A percentile compares a stretch with the other conserved stretches of the same genome.
Conservation (phyloP, 2,888 invertebrate genomes). For the Zaprionus bogoriensis region DNA sequence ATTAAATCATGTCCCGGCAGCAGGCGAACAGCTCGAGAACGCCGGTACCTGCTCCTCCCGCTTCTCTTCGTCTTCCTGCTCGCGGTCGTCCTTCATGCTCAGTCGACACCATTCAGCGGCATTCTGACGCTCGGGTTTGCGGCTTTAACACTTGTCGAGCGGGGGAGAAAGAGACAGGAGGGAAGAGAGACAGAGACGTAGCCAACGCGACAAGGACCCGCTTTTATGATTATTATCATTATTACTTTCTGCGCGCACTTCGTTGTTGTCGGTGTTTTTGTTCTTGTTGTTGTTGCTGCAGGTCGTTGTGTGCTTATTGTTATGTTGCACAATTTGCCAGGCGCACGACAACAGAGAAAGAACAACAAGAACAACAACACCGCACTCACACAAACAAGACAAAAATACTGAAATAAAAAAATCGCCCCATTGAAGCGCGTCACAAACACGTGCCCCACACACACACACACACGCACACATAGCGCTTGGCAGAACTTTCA, state of each 20-base stretch:
- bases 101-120: constrained; percentile 47
- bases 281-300: constrained; percentile 32
- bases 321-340: constrained; percentile 55
- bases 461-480: background rate
- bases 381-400: constrained; percentile 10
- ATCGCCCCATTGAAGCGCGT: constrained; percentile 30
- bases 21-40: background rate
- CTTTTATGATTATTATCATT: constrained; percentile 72
- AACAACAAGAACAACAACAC: constrained; percentile 9
- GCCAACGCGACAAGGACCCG: constrained; percentile 47
- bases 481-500: constrained; percentile 29
- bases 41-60: too few relatives aligned
- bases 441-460: constrained; percentile 24
- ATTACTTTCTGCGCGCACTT: constrained; percentile 44
- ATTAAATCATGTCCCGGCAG: constrained; percentile 66
- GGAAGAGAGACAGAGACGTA: background rate
- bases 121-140: constrained; percentile 17
- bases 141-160: constrained; percentile 51
- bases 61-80: too few relatives aligned
- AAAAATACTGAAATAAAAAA: constrained; percentile 14
- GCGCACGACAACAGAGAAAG: constrained; percentile 26
- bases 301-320: constrained; percentile 58
- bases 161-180: background rate
- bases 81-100: too few relatives aligned
- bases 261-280: constrained; percentile 22